These are phyloP conservation scores for Ethmia dodecea DNA, from an alignment of 2,888 invertebrate genomes.

Conservation along the genomic window DNA sequence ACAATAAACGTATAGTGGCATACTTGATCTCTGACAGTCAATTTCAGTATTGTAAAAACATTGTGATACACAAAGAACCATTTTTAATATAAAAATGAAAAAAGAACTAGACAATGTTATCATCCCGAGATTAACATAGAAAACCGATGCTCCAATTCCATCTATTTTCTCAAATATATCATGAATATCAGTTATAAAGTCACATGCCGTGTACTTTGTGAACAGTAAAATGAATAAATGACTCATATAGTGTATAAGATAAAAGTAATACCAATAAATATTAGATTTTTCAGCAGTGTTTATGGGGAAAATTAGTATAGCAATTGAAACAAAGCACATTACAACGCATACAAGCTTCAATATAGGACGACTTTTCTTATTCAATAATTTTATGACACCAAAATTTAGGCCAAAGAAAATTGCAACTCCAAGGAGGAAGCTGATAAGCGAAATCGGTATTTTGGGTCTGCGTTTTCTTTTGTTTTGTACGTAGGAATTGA, in stretches of 20 bases:
- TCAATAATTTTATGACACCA: constrained; percentile 1
- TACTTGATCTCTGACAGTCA: background rate
- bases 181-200: constrained; percentile 1
- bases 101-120: too few species aligned
- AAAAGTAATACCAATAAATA: too few species aligned
- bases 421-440: background rate
- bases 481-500: too few species aligned
- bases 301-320: background rate
- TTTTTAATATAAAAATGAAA: background rate
- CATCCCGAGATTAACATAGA: too few species aligned
- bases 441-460: background rate
- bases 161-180: too few species aligned
- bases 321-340: background rate
- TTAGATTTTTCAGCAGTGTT: too few species aligned
- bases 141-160: too few species aligned
- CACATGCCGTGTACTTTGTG: constrained; percentile 1
- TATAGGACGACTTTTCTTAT: background rate
- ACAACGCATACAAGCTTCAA: background rate
- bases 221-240: background rate
- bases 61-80: background rate
- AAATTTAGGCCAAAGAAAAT: constrained; percentile 2
- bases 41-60: background rate
- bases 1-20: background rate
- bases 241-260: background rate
- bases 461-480: too few species aligned